Evolutionary conservation across 2,797 vertebrate genomes (phyloP), one percentile per base, ranked within the genome.

Genomic region (Holocentrus rufus): DNA sequence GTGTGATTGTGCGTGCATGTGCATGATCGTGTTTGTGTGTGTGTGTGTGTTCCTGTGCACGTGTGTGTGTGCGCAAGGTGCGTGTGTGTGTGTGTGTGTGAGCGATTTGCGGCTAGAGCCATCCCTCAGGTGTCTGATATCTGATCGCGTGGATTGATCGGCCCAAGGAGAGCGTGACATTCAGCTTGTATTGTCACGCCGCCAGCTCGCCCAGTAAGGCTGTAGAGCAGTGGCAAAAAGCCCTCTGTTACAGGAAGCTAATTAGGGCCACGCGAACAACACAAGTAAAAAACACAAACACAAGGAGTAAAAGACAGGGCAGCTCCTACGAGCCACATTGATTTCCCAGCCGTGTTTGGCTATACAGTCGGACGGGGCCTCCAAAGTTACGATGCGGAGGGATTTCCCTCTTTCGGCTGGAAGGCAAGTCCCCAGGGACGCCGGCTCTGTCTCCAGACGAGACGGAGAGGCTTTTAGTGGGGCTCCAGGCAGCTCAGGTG

Each of bases 141-240:
- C 92, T 89, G 92, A 94, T 93, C 87, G 85, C 74, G 70, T 68
- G 22, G 80, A 94, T 93, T 90, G 93, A 94, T 92, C 80, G 46
- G 77, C 83, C 88, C 92, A 94, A 92, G 93, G 92, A 93, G 88
- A 93, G 85, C 64, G 64, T 91, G 92, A 93, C 93, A 89, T 94
- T 93, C 91, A 92, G 85, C 88, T 80, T 13, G 53, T 70, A 57
- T 76, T 75, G 82, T 83, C 77, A 52, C 58, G 72, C 82, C 44
- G 62, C 69, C 52, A 79, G 84, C 82, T 84, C 69, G 4, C 49
- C 87, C 82, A 81, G 73, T 81, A 72, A 72, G 69, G 23, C 73
- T 22, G 62, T 7, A n/a, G 62, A 79, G 65, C 53, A 47, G n/a
- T 18, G 20, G 49, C 4, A 57, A 34, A 18, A 55, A 77, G 61